phyloP scores from a whole-genome alignment of 2,888 invertebrate species.

The Prenolepis imparis region DNA sequence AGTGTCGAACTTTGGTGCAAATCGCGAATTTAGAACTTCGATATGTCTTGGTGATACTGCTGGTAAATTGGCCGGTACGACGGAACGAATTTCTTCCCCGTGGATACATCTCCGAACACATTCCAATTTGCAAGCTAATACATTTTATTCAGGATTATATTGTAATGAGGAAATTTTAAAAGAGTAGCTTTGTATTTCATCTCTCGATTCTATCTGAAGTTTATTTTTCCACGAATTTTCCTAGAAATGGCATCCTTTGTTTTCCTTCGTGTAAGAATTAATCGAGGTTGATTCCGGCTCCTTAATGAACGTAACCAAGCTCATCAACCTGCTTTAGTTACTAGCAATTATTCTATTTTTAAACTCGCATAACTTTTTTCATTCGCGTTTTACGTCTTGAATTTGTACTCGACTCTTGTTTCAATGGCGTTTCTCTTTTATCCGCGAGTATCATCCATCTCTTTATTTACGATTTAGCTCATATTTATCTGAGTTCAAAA shows the following conservation, averaged over 20 bases:
- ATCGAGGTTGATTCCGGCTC: constrained; percentile 23
- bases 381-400: background rate
- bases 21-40: constrained; percentile 81
- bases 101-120: constrained; percentile 28
- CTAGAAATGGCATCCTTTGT: background rate
- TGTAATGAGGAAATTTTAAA: constrained; percentile 12
- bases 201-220: background rate
- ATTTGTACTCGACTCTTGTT: constrained; percentile 3
- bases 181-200: background rate
- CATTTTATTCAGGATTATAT: constrained; percentile 37
- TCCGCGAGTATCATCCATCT: background rate
- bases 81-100: constrained; percentile 72
- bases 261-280: constrained; percentile 1
- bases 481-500: constrained; percentile 32
- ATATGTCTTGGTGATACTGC: constrained; percentile 77
- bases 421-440: constrained; percentile 13
- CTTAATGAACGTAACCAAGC: constrained; percentile 27
- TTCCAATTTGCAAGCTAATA: constrained; percentile 47
- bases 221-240: background rate
- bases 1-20: constrained; percentile 79
- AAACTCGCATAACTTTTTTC: constrained; percentile 19
- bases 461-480: constrained; percentile 40
- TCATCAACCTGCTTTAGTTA: background rate
- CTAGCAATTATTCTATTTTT: background rate
- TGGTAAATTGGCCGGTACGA: constrained; percentile 74